These are phyloP conservation scores for Theristicus caerulescens DNA, from an alignment of 2,113 vertebrate species.

Conservation along the genomic window DNA sequence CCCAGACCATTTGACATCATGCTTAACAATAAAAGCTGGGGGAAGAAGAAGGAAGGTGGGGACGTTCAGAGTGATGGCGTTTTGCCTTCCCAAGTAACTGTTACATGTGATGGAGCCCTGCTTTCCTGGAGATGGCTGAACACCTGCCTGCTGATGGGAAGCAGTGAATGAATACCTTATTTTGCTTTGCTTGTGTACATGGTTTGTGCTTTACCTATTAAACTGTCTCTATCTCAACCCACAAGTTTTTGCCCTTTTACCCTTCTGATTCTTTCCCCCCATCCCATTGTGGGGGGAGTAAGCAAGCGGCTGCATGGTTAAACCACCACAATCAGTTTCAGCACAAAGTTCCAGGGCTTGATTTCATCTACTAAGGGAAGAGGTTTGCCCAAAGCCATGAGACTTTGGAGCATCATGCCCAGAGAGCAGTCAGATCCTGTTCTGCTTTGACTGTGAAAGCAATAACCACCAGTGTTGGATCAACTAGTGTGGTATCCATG, in stretches of 20 bases:
- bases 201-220: background rate
- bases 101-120: background rate
- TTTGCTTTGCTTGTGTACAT: background rate
- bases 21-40: background rate
- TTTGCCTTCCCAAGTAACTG: background rate
- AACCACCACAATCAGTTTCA: background rate
- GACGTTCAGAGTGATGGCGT: rapidly evolving
- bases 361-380: background rate
- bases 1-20: background rate
- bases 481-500: rapidly evolving
- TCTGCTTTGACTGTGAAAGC: background rate
- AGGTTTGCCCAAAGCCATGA: background rate
- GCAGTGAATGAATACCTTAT: background rate
- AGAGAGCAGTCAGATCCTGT: background rate
- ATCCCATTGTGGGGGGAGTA: no score
- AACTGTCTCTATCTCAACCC: background rate
- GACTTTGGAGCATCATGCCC: background rate
- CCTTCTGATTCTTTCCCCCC: background rate
- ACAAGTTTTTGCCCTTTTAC: background rate
- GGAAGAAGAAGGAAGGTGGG: background rate
- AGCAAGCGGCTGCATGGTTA: background rate
- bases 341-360: background rate
- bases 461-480: background rate
- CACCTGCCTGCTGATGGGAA: background rate
- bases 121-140: background rate